Evolutionary conservation across 2,888 invertebrate species (phyloP), one percentile per base, ranked within the genome.

Genomic region (Ischnus inquisitorius): DNA sequence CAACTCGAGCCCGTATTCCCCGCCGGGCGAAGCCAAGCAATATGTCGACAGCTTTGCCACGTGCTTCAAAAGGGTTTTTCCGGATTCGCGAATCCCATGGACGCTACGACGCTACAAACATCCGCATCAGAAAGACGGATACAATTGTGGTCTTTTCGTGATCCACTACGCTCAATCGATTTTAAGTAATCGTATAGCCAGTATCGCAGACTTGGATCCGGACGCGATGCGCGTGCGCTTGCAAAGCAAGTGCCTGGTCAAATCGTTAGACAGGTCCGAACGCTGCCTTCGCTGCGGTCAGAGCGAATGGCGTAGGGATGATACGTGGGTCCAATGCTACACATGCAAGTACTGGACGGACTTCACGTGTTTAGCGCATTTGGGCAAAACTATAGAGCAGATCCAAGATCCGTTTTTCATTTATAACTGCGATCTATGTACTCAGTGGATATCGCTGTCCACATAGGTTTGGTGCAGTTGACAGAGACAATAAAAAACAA

Each of bases 71-170:
- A 48, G 12, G 25, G 25, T 79, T 12, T 79, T 69, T 19, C 19
- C 60, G 22, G 48, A 64, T 60, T 79, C 79, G 4, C 34, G 19
- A 8, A 46, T 16, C 25, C n/a, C 71, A 5, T 79, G 69, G 51
- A 28, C 34, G 10, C 14, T 64, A 14, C 14, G 34, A 8, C 16
- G 34, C n/a, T n/a, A 16, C 28, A 3, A 16, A 34, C 62, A 79
- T 72, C 79, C 48, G 12, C 16, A 19, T 1, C 79, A 79, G 54
- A 46, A 39, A 3, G 72, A 79, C 25, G 51, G 72, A 3, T 72
- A 72, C 25, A 79, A 79, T 62, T 79, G 79, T 25, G 72, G 79
- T 12, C 14, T 79, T 1, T 79, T 72, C n/a, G 72, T 79, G 0
- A 25, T 72, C 0, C 54, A 72, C 41, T 79, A 72, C 28, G 54